Evolutionary conservation across 1,140 invertebrate genomes (phyloP).

Genomic region (Frieseomelitta varia): DNA sequence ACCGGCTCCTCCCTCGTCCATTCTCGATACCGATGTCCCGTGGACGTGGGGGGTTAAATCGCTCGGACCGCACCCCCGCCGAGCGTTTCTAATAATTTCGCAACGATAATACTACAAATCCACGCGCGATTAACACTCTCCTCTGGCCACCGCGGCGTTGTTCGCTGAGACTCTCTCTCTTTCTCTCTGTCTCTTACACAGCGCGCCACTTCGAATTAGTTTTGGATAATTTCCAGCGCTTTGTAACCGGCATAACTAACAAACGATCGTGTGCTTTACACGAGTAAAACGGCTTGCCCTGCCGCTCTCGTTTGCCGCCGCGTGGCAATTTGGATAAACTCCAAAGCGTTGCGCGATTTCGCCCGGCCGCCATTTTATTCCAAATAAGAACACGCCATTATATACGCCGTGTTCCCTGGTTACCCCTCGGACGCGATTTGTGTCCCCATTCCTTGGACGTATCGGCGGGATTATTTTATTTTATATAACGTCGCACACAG

Average conservation of each 20-base stretch:
- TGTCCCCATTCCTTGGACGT: too few relatives aligned
- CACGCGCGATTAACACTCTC: not conserved
- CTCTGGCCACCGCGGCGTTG: not conserved
- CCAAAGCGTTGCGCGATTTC: slow-evolving; percentile 4
- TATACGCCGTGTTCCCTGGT: not conserved
- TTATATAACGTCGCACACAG: too few relatives aligned
- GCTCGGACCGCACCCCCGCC: not conserved
- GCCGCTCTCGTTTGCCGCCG: not conserved
- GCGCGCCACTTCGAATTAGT: slow-evolving; percentile 39
- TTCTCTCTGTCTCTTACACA: not conserved
- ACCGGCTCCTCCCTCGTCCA: not conserved
- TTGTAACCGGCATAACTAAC: not conserved
- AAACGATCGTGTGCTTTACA: slow-evolving; percentile 27
- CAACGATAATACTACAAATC: slow-evolving; percentile 25
- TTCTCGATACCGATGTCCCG: slow-evolving; percentile 15
- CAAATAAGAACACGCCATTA: slow-evolving; percentile 13
- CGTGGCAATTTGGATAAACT: slow-evolving; percentile 31
- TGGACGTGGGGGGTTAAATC: slow-evolving; percentile 15
- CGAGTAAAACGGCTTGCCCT: not conserved
- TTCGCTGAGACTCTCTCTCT: too few relatives aligned
- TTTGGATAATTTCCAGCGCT: slow-evolving; percentile 45
- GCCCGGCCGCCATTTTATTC: not conserved
- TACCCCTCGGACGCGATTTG: not conserved
- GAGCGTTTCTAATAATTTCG: slow-evolving; percentile 25
- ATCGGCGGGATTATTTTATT: too few relatives aligned